phyloP scores from a whole-genome alignment of 2,888 invertebrate species.

The Campopleginae sp. region DNA sequence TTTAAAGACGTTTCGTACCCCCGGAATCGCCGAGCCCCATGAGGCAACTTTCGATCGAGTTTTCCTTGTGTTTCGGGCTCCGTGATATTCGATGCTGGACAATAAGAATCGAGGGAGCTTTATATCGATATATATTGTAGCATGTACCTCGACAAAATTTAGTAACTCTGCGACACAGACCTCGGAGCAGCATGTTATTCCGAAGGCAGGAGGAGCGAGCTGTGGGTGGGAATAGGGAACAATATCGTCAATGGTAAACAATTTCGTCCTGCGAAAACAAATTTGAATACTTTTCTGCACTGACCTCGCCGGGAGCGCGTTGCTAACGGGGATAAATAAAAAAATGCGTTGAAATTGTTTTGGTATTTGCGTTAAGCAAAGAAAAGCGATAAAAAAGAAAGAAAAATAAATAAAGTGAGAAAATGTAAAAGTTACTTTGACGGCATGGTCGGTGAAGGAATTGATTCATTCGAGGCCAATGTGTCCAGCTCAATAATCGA shows the following conservation, averaged over 20 bases:
- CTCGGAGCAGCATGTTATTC: not conserved
- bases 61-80: not conserved
- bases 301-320: not conserved
- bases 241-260: not conserved
- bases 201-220: not conserved
- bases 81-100: constrained; percentile 23
- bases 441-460: not conserved
- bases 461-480: not conserved
- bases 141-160: not conserved
- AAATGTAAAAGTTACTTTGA: too few species aligned
- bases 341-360: too few species aligned
- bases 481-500: constrained; percentile 4
- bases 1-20: not conserved
- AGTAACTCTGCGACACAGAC: not conserved
- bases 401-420: too few species aligned
- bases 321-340: too few species aligned
- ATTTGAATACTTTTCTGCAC: not conserved
- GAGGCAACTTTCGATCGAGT: not conserved
- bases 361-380: too few species aligned
- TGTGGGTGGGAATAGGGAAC: not conserved
- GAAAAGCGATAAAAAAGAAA: too few species aligned
- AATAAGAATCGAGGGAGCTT: not conserved
- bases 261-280: not conserved
- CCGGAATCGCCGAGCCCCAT: not conserved
- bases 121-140: not conserved